Evolutionary conservation across 2,797 vertebrate genomes (phyloP).

Genomic region (Apodemus agrarius): DNA sequence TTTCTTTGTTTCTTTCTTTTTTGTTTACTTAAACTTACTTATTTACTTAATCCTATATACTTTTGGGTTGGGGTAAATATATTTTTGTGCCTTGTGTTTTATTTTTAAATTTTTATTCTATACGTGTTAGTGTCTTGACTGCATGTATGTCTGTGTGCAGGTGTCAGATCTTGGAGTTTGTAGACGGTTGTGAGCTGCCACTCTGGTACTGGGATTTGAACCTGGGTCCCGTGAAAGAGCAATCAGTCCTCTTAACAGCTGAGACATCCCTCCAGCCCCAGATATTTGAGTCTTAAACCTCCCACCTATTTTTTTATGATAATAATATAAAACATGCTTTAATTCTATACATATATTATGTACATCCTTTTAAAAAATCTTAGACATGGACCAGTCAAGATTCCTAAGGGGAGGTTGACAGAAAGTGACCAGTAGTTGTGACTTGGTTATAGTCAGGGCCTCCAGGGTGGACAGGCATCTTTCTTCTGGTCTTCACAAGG

Average conservation of each 20-base stretch:
- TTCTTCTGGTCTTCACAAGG: background rate
- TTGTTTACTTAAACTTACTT: background rate
- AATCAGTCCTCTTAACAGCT: background rate
- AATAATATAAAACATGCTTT: background rate
- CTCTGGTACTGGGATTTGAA: background rate
- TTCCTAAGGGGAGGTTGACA: background rate
- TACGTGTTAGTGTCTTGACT: background rate
- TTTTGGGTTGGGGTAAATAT: background rate
- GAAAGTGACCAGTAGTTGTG: background rate
- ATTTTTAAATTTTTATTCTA: background rate
- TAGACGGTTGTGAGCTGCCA: background rate
- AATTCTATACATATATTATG: background rate
- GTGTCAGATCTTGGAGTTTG: background rate
- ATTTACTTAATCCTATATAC: slow-evolving; percentile 34
- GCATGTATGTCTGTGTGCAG: background rate
- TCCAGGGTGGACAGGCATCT: background rate
- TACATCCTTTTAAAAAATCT: slow-evolving; percentile 39
- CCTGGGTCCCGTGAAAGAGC: background rate
- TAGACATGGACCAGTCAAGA: background rate
- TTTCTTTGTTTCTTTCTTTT: background rate
- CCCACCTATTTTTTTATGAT: slow-evolving; percentile 49
- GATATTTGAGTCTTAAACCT: slow-evolving; percentile 25
- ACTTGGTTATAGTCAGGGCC: background rate
- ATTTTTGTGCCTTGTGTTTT: background rate
- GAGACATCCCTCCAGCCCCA: background rate